A percentile compares a stretch with the other conserved stretches of the same genome.
Conservation (phyloP, 2,113 vertebrate species). For the Malurus alboscapulatus region DNA sequence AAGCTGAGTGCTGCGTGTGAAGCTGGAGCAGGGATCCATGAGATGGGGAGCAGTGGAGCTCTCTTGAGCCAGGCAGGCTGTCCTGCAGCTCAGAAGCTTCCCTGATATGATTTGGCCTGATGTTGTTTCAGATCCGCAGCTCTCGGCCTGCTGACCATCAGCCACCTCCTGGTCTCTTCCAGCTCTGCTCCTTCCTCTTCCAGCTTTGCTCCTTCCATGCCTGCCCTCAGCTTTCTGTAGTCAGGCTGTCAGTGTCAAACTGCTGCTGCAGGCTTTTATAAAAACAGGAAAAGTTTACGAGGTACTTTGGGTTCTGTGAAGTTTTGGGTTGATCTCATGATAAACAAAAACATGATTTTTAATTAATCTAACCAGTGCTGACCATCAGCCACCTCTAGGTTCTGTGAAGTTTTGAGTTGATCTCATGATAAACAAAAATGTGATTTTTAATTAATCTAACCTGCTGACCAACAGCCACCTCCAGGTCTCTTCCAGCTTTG, state of each 20-base stretch:
- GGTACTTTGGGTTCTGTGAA: background rate
- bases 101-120: rapidly evolving
- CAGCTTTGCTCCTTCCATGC: too few species aligned
- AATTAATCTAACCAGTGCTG: background rate
- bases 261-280: background rate
- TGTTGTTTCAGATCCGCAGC: background rate
- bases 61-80: background rate
- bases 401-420: too few species aligned
- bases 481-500: background rate
- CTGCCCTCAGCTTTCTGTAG: background rate
- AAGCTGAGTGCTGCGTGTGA: rapidly evolving
- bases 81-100: background rate
- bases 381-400: too few species aligned
- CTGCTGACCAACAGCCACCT: background rate
- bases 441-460: too few species aligned
- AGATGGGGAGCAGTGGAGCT: background rate
- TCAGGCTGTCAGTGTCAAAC: background rate
- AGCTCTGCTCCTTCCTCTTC: background rate
- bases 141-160: background rate
- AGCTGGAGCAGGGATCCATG: background rate
- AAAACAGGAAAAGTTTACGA: background rate
- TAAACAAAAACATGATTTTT: background rate
- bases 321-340: background rate
- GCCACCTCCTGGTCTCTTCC: background rate
- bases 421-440: too few species aligned